A percentile compares a stretch with the other conserved stretches of the same genome.
Conservation (phyloP, 2,113 vertebrate genomes). For the Amphilophus citrinellus region DNA sequence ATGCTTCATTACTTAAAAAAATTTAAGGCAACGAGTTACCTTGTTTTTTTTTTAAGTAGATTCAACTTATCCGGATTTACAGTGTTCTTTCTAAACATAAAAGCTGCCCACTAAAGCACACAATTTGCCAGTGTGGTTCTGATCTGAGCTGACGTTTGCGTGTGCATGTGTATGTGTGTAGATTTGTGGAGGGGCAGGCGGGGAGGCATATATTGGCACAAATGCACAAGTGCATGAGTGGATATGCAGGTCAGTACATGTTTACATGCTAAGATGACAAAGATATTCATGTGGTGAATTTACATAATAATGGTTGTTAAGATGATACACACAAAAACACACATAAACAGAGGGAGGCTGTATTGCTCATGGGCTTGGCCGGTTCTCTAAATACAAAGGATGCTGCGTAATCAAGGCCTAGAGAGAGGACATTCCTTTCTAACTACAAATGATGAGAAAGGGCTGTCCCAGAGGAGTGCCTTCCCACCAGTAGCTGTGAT, state of each 20-base stretch:
- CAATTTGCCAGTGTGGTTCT: constrained; percentile 26
- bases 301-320: constrained; percentile 25
- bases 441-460: constrained; percentile 23
- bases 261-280: constrained; percentile 28
- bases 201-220: background rate
- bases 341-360: background rate
- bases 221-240: background rate
- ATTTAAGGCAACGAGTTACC: no score
- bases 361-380: constrained; percentile 29
- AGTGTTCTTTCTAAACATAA: constrained; percentile 38
- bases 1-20: no score
- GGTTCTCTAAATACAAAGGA: constrained; percentile 46
- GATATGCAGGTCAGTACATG: background rate
- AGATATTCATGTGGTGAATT: constrained; percentile 31
- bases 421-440: constrained; percentile 64
- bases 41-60: no score
- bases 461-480: constrained; percentile 52
- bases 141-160: background rate
- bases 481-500: constrained; percentile 39
- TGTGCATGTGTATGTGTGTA: background rate
- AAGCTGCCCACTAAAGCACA: constrained; percentile 33
- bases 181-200: background rate
- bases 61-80: no score
- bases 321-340: background rate
- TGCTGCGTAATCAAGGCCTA: constrained; percentile 34